These are phyloP conservation scores for Atherinosoma microstoma DNA, from an alignment of 2,797 vertebrate species.

Conservation along the genomic window DNA sequence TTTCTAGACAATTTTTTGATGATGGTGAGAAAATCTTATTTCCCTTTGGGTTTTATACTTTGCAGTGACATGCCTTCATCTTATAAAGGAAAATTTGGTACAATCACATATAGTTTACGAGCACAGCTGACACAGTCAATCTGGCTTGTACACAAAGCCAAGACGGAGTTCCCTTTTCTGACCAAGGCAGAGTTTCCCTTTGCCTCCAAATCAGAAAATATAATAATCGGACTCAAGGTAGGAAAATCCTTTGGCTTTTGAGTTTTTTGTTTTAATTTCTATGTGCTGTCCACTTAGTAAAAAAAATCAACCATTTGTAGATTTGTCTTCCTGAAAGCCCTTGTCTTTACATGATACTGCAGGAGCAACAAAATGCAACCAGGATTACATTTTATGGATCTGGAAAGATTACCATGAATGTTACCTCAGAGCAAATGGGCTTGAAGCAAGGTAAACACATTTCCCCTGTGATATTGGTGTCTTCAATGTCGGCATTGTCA, in stretches of 20 bases:
- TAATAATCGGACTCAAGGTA: slow-evolving; percentile 77
- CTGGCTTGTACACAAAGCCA: slow-evolving; percentile 77
- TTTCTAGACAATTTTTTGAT: not conserved
- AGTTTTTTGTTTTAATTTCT: not conserved
- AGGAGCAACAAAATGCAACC: slow-evolving; percentile 76
- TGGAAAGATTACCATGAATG: slow-evolving; percentile 75
- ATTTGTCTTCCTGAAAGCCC: not conserved
- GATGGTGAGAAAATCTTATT: not conserved
- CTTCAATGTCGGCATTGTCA: not conserved
- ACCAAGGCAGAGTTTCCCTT: slow-evolving; percentile 79
- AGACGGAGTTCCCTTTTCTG: slow-evolving; percentile 71
- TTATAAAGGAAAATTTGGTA: slow-evolving; percentile 76
- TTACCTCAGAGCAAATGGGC: slow-evolving; percentile 77
- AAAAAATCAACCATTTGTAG: not conserved
- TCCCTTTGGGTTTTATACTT: slow-evolving; percentile 9
- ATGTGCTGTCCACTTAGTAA: not conserved
- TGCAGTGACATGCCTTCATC: slow-evolving; percentile 80
- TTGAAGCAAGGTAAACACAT: slow-evolving; percentile 75
- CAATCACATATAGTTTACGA: slow-evolving; percentile 70
- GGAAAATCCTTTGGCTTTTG: not conserved
- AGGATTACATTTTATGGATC: slow-evolving; percentile 73
- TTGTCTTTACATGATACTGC: slow-evolving; percentile 9
- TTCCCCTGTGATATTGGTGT: not conserved
- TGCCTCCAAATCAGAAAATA: slow-evolving; percentile 75
- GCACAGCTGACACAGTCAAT: slow-evolving; percentile 75